Conservation (phyloP, 2,888 invertebrate genomes). For the Limnephilus lunatus region DNA sequence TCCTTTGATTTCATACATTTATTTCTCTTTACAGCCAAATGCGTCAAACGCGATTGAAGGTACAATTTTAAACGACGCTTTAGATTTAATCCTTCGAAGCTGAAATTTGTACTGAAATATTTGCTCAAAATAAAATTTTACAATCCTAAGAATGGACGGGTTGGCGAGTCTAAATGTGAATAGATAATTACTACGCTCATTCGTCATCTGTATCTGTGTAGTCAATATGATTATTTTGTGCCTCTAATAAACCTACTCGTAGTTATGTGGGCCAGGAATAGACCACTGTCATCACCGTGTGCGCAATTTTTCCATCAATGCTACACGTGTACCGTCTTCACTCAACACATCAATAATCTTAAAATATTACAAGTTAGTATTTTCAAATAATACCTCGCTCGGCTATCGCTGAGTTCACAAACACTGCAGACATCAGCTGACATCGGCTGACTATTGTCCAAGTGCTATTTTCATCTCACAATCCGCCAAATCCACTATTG, state of each 20-base stretch:
- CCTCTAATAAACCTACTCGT: background rate
- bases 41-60: background rate
- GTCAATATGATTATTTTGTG: background rate
- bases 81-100: background rate
- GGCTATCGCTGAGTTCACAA: background rate
- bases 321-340: constrained; percentile 3
- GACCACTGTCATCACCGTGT: background rate
- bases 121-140: background rate
- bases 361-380: background rate
- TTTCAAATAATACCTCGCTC: constrained; percentile 2
- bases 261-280: background rate
- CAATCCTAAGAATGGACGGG: background rate
- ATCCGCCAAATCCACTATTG: background rate
- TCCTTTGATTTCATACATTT: constrained; percentile 33
- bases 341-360: background rate
- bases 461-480: constrained; percentile 7
- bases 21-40: background rate
- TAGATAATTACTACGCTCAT: background rate
- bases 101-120: background rate
- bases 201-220: background rate
- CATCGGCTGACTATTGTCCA: background rate
- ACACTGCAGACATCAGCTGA: background rate
- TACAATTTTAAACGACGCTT: background rate
- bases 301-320: background rate
- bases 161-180: background rate